phyloP scores from a whole-genome alignment of 2,113 vertebrate genomes.

The Corydoras sp. region DNA sequence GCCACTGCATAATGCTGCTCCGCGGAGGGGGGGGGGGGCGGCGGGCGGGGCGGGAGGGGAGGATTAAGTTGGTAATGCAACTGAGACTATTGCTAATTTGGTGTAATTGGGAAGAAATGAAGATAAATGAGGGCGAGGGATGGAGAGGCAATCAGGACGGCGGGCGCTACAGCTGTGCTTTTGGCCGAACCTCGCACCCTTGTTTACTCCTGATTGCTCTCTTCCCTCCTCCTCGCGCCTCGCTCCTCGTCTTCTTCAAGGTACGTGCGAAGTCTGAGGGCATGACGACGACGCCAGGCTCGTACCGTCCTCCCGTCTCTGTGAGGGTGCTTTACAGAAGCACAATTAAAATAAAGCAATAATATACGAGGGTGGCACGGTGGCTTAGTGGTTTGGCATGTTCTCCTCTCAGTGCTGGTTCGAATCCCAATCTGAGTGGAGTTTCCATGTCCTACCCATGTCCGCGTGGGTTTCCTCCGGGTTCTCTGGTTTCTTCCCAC shows the following conservation, averaged over 20 bases:
- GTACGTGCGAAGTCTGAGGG: slow-evolving; percentile 60
- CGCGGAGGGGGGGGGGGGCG: slow-evolving; percentile 63
- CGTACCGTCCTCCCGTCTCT: too few relatives aligned
- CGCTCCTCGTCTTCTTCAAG: slow-evolving; percentile 65
- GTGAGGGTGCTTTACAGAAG: too few relatives aligned
- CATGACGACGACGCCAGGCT: too few relatives aligned
- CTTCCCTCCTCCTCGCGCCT: slow-evolving; percentile 36
- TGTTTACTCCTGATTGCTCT: not conserved
- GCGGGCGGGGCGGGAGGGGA: slow-evolving; percentile 73
- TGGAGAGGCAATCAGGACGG: slow-evolving; percentile 81
- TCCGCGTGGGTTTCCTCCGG: too few relatives aligned
- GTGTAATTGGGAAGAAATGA: slow-evolving; percentile 92
- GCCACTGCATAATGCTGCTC: slow-evolving; percentile 77
- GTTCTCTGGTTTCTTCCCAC: too few relatives aligned
- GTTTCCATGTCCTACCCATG: too few relatives aligned
- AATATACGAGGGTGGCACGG: too few relatives aligned
- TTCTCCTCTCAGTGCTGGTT: too few relatives aligned
- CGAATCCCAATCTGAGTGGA: too few relatives aligned
- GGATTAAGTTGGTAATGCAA: slow-evolving; percentile 87
- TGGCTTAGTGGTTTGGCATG: too few relatives aligned
- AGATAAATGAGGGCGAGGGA: slow-evolving; percentile 89
- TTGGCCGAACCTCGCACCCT: slow-evolving; percentile 65
- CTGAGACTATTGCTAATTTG: slow-evolving; percentile 92
- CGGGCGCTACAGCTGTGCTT: slow-evolving; percentile 82
- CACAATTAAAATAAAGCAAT: too few relatives aligned